Base-by-base conservation (phyloP, 2,113 vertebrate species). In the Gymnorhina tibicen region DNA sequence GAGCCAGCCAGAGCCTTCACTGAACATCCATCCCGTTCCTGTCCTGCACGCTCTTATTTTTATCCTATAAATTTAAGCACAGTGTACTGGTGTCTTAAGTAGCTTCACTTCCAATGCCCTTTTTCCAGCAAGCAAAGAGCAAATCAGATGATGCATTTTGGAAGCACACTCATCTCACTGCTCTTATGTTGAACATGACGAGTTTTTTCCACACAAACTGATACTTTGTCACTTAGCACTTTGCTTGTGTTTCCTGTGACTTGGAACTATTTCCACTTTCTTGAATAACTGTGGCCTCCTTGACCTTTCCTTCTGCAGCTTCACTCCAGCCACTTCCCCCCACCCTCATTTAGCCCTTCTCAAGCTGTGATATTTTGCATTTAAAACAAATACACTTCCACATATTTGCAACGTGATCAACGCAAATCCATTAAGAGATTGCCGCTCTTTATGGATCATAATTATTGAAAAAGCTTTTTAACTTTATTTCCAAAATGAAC, bases 311-410 rank as follows among this genome's bases (percentile, higher is more conserved):
- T 52, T 60, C 49, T 56, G 26, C 68, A 75, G 19, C 33, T 52
- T 73, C 33, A 30, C 20, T 83, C 35, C 41, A 66, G 46, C 2
- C 26, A 50, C 42, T 22, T 35, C 5, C 13, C 4, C 21, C 11
- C 11, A 6, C 1, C 6, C 1, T 24, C 2, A 0, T n/a, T 68
- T n/a, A 86, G 19, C n/a, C 18, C 27, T 78, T 59, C 46, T 49
- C 60, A 94, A 80, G 22, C 8, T 35, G 30, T 20, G 30, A 60
- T 8, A 80, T 14, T 83, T 75, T 73, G 24, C 49, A 52, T 66
- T 79, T 85, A n/a, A 79, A 82, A 35, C 27, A 42, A 67, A 21
- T 21, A 16, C 8, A 28, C 47, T 63, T 52, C 33, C 47, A 87
- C 11, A 2, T 27, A 59, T 22, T 70, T 85, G 47, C 52, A 63